Base-by-base conservation (phyloP, 2,797 vertebrate genomes). In the Sarcoramphus papa region DNA sequence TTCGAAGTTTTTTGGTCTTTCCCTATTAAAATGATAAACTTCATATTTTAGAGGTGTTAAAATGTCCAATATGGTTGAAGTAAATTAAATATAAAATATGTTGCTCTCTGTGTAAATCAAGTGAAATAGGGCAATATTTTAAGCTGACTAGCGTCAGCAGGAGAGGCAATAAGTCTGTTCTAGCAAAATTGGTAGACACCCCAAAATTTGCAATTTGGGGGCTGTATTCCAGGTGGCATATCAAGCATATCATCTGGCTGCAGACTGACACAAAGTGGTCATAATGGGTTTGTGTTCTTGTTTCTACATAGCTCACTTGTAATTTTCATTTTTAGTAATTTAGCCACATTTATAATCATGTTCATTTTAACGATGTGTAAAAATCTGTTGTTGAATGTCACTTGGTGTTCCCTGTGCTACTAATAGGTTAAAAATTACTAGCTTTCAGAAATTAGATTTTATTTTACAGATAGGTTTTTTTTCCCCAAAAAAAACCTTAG, bases 401-500 rank as follows among this genome's bases (percentile, higher is more conserved):
- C 37, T 94, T 74, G 56, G 41, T 89, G 64, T 92, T 95, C 31
- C 68, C 74, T 88, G 33, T 80, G 74, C 78, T 91, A 65, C 75
- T 65, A 85, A 59, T 35, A 87, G 74, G 89, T 88, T 45, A 92
- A 78, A 65, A 95, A 81, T 84, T 63, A 83, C 47, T 91, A 30
- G 35, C 57, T 90, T 91, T 72, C 54, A 88, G 87, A 91, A 95
- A 93, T 85, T 33, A 59, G 28, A n/a, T 88, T 94, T 94, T 88
- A 64, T 89, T 88, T 87, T 75, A 56, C 45, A 82, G 73, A 68
- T 76, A 70, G 10, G 3, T 4, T 1, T 45, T 37, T 37, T 33
- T 9, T 21, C 5, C 12, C 5, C 9, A 3, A 30, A 60, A 85
- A 68, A 54, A 15, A 8, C 13, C 53, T 62, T 91, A 37, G 67